Conservation (phyloP, 2,797 vertebrate species). For the Serranus cabrilla region DNA sequence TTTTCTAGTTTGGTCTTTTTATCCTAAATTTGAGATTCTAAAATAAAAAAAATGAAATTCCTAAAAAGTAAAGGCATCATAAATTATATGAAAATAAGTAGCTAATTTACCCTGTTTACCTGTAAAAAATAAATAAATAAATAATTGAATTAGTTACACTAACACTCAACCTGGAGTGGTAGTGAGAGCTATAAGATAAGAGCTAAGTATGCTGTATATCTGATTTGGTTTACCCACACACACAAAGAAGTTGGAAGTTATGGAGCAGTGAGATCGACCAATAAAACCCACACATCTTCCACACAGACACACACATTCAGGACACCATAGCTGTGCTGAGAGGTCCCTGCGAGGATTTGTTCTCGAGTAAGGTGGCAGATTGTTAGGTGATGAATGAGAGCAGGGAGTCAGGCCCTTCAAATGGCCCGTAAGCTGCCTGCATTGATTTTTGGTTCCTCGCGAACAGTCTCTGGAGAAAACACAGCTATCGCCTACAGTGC, state of each 20-base stretch:
- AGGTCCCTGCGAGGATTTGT: constrained; percentile 60
- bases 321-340: constrained; percentile 29
- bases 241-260: constrained; percentile 29
- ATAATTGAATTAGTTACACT: not conserved
- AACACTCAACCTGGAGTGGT: not conserved
- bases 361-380: constrained; percentile 60
- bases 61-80: not conserved
- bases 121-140: too few relatives aligned
- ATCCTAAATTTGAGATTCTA: not conserved
- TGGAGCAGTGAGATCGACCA: constrained; percentile 25
- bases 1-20: too few relatives aligned
- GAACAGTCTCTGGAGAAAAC: constrained; percentile 60
- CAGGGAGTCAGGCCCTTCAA: constrained; percentile 65
- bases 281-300: constrained; percentile 30
- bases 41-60: not conserved
- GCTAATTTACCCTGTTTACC: not conserved
- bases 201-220: not conserved
- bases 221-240: constrained; percentile 22
- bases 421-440: constrained; percentile 67
- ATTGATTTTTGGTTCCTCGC: constrained; percentile 74
- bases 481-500: constrained; percentile 50
- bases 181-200: not conserved
- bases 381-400: constrained; percentile 75
- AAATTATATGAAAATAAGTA: not conserved
- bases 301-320: constrained; percentile 9